Evolutionary conservation across 2,113 vertebrate genomes (phyloP).

Genomic region (Sorex fumeus): DNA sequence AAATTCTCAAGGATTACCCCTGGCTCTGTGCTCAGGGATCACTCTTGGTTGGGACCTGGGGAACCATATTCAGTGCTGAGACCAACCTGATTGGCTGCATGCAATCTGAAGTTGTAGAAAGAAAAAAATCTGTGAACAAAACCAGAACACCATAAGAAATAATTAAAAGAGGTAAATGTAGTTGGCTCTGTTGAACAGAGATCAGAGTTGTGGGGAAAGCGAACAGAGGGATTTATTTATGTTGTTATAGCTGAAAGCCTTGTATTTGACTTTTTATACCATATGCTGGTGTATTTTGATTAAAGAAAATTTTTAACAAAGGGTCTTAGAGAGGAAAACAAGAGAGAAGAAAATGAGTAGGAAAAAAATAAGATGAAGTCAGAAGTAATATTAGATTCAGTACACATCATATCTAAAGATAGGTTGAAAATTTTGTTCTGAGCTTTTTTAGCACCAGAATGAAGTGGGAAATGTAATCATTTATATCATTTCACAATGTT

Average conservation of each 20-base stretch:
- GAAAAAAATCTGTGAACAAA: background rate
- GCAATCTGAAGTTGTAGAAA: slow-evolving; percentile 16
- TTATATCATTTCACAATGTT: slow-evolving; percentile 67
- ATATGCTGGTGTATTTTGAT: background rate
- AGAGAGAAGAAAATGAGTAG: background rate
- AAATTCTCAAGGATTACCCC: too few relatives aligned
- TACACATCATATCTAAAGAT: slow-evolving; percentile 38
- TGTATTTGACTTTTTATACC: slow-evolving; percentile 6
- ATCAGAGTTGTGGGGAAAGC: background rate
- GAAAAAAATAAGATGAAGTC: slow-evolving; percentile 51
- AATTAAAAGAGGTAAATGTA: background rate
- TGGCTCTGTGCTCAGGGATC: too few relatives aligned
- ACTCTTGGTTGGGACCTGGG: too few relatives aligned
- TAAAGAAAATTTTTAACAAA: background rate
- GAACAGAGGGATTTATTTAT: background rate
- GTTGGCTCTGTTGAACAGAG: background rate
- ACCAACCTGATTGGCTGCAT: too few relatives aligned
- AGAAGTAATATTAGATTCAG: slow-evolving; percentile 18
- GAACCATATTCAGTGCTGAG: too few relatives aligned
- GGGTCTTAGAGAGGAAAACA: slow-evolving; percentile 15
- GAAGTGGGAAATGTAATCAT: slow-evolving; percentile 68
- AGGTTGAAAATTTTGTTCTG: slow-evolving; percentile 62
- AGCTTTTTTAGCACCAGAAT: slow-evolving; percentile 62
- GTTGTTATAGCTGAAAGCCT: background rate
- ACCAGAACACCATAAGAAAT: background rate